Percentiles rank a stretch among this genome's conserved stretches.
phyloP scores from a whole-genome alignment of 2,888 invertebrate genomes.

The Dicycla oo region DNA sequence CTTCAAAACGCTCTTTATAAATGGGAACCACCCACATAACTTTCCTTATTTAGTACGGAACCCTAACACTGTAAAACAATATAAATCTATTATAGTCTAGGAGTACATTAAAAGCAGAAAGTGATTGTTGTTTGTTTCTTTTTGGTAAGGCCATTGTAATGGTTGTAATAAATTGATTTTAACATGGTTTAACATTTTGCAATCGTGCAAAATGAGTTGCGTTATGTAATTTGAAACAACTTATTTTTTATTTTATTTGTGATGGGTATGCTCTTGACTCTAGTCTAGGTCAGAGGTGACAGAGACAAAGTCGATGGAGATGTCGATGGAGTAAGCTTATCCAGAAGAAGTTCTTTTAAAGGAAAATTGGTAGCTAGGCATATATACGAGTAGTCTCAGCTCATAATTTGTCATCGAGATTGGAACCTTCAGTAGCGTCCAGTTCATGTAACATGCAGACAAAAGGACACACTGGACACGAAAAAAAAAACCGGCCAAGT shows the following conservation, averaged over 20 bases:
- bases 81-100: constrained; percentile 28
- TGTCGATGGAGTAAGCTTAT: too few species aligned
- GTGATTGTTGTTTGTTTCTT: constrained; percentile 9
- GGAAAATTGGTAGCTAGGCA: neutral
- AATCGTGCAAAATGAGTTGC: neutral
- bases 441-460: too few species aligned
- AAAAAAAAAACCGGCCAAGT: too few species aligned
- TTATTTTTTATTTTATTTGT: too few species aligned
- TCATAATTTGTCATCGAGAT: too few species aligned
- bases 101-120: constrained; percentile 22
- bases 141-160: neutral
- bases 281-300: too few species aligned
- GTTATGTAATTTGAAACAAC: neutral
- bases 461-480: too few species aligned
- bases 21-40: constrained; percentile 46
- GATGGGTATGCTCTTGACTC: too few species aligned
- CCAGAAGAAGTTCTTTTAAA: too few species aligned
- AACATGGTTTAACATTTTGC: neutral
- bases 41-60: constrained; percentile 30
- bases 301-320: too few species aligned
- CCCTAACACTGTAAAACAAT: constrained; percentile 34
- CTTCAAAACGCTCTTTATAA: constrained; percentile 31
- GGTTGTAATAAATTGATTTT: constrained; percentile 9
- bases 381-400: too few species aligned
- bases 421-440: too few species aligned